Evolutionary conservation across 2,113 vertebrate genomes (phyloP), one percentile per base, ranked within the genome.

Genomic region (Arothron firmamentum): DNA sequence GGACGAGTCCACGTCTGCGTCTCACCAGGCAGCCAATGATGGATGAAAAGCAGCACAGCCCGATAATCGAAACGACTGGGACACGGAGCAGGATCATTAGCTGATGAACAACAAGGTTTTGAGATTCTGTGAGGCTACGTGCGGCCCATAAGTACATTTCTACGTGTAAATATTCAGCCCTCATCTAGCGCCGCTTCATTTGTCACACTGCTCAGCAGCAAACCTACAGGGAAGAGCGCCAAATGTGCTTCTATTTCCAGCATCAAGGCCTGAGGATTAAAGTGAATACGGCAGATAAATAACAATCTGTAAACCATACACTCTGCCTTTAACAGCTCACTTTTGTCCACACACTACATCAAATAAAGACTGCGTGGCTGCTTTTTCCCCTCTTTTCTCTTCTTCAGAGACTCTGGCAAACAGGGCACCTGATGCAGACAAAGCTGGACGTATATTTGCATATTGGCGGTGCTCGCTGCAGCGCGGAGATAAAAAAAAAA

Each of bases 61-160:
- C 83, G 81, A 85, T 88, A 91, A 89, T 77, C 88, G 84, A 19
- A 81, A 41, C 18, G 47, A 80, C 80, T 71, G 10, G 59, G 68
- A 50, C 50, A 65, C 41, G n/a, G 34, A 61, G 65, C 43, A 51
- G 56, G 56, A 70, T 68, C 73, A 64, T 68, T 74, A 78, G 62
- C 58, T 7, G 73, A 63, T 63, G 21, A 74, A 50, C 61, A 74
- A 58, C 50, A 52, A 48, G 51, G 28, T 68, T 76, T 60, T 19
- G 43, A 62, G 55, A 45, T 58, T 62, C 61, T 46, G 46, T 13
- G 17, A 56, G 20, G 28, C 48, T 46, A 55, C 25, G 51, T 28
- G 59, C 46, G 57, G 55, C 17, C 67, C 50, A 31, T 47, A 45
- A 59, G 53, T 47, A 16, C 43, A 58, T 71, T 66, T 55, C 31